Percentiles rank a stretch among this genome's conserved stretches.
Conservation (phyloP, 2,888 invertebrate genomes). For the Cosmopolites sordidus region DNA sequence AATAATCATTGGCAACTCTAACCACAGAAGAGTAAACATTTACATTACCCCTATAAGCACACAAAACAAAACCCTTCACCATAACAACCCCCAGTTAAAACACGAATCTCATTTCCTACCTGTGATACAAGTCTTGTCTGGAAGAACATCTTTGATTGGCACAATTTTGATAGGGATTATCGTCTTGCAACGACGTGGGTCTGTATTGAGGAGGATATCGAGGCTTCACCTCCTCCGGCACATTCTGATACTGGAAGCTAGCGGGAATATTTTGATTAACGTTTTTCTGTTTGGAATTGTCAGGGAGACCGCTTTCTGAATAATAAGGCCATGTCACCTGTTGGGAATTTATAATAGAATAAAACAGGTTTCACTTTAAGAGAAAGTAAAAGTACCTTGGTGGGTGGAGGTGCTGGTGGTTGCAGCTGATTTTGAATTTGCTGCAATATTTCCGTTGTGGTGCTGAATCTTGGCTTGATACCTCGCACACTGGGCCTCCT, state of each 20-base stretch:
- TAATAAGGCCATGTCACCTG: conserved; percentile 63
- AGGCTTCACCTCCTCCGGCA: conserved; percentile 36
- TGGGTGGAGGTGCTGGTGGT: conserved; percentile 46
- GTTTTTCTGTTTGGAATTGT: conserved; percentile 38
- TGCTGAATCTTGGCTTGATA: conserved; percentile 81
- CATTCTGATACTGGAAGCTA: conserved; percentile 36
- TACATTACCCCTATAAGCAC: conserved; percentile 30
- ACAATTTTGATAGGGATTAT: conserved; percentile 52
- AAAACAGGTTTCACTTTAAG: background rate
- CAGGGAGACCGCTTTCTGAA: conserved; percentile 54
- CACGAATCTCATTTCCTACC: conserved; percentile 9
- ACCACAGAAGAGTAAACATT: conserved; percentile 41
- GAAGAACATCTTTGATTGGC: conserved; percentile 41
- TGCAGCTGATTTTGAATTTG: conserved; percentile 66
- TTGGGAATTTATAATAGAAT: conserved; percentile 5
- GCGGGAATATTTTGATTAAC: conserved; percentile 35
- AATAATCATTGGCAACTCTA: conserved; percentile 35
- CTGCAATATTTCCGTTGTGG: conserved; percentile 74
- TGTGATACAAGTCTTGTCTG: conserved; percentile 15
- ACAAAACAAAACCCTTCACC: background rate
- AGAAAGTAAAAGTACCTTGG: conserved; percentile 12
- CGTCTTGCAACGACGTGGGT: conserved; percentile 39
- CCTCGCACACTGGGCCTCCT: conserved; percentile 85
- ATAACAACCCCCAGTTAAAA: background rate
- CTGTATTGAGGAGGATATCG: conserved; percentile 40